Evolutionary conservation across 2,797 vertebrate species (phyloP), one percentile per base, ranked within the genome.

Genomic region (Sebastes diaconus): DNA sequence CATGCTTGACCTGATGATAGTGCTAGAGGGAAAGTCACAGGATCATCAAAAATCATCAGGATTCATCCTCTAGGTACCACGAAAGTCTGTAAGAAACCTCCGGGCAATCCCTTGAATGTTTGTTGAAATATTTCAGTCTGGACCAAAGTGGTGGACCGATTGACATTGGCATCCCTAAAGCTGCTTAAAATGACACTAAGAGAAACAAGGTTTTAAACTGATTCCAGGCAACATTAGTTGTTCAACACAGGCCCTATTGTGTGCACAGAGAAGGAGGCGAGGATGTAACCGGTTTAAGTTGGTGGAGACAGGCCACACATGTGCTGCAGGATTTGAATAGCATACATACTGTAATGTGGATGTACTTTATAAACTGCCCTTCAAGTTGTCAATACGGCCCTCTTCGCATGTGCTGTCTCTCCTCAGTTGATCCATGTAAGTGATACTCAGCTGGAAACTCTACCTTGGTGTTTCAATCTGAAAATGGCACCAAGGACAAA

Each of bases 401-500:
- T 83, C 81, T 80, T 67, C 84, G 80, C 70, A 80, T 84, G 79
- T 72, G 73, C 69, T 52, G 50, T 64, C 3, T 27, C 25, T 80
- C 39, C 78, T 74, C 68, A 42, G 78, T 36, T 86, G 75, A 87
- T 81, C 85, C 76, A 14, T 75, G 91, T 89, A 91, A 93, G 69
- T 61, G 78, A 92, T 91, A 90, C 90, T 86, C 24, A 0, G 10
- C 73, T 73, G 68, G 87, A 87, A 92, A 92, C 85, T 72, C 70
- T 79, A 90, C 69, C 85, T 83, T 78, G 16, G 60, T 36, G 50
- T 84, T 88, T 85, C 77, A 71, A 68, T 83, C 81, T 86, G 84
- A 87, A 89, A 87, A 85, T 54, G 69, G 73, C 77, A 86, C 67
- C 79, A 82, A 88, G 85, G 87, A 87, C 87, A 89, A 87, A 87